Percentiles rank a stretch among this genome's conserved stretches.
These are phyloP conservation scores for Steinernema carpocapsae DNA, from an alignment of 2,888 invertebrate genomes.

Conservation along the genomic window DNA sequence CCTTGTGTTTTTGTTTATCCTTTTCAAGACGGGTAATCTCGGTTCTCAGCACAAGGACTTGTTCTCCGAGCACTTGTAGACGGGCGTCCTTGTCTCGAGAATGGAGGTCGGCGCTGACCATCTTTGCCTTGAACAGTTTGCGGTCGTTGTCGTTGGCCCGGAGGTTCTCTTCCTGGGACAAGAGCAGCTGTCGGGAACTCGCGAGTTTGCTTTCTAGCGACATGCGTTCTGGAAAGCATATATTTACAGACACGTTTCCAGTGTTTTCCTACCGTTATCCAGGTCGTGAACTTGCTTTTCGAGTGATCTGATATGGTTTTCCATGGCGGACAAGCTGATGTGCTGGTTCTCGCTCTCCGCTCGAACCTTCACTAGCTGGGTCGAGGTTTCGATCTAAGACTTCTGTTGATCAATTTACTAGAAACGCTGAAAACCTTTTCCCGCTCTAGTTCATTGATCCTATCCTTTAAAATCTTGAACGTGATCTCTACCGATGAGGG, in stretches of 20 bases:
- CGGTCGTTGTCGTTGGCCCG: conserved; percentile 37
- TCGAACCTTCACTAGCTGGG: not conserved
- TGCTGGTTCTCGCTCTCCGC: conserved; percentile 9
- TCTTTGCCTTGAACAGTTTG: conserved; percentile 37
- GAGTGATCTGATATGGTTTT: conserved; percentile 1
- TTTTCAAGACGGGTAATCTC: conserved; percentile 23
- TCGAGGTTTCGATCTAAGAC: conserved; percentile 5
- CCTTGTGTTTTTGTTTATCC: not conserved
- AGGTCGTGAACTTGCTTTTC: conserved; percentile 18
- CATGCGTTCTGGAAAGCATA: not conserved
- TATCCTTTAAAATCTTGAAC: conserved; percentile 18
- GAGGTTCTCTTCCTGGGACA: conserved; percentile 36
- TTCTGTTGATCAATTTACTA: not conserved
- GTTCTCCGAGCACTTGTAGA: conserved; percentile 28
- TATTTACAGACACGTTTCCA: not conserved
- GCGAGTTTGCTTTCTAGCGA: conserved; percentile 23
- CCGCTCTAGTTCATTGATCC: conserved; percentile 14
- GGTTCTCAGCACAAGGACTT: conserved; percentile 8
- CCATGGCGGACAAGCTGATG: not conserved
- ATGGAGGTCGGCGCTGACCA: conserved; percentile 38
- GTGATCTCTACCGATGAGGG: conserved; percentile 17
- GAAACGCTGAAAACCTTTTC: not conserved
- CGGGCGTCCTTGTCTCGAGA: conserved; percentile 38
- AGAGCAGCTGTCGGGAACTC: conserved; percentile 35
- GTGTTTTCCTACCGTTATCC: not conserved